Base-by-base conservation (phyloP, 2,888 invertebrate species). In the Neoscelio sp. region DNA sequence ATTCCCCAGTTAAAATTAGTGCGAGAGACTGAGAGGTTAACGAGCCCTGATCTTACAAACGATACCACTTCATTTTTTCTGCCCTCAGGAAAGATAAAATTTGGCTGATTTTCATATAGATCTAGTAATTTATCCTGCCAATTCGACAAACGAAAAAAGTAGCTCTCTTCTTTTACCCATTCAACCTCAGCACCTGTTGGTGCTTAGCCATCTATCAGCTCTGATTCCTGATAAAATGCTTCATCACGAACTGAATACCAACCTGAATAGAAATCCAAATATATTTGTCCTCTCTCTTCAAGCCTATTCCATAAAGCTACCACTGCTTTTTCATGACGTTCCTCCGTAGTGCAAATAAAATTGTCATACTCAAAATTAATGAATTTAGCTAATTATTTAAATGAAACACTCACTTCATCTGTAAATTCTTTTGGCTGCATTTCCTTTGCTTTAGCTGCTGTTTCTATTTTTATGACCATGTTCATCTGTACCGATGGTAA, bases 1-100 rank as follows among this genome's bases (percentile, higher is more conserved):
- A 68, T 68, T 68, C 68, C 68, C 68, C 68, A 68, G 38, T 42
- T 44, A 68, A 68, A 68, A 44, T 56, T 68, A 44, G 68, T 68
- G 8, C 68, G 54, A 56, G 68, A 68, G 44, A 68, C 33, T 40
- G 65, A 65, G 17, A 65, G 40, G 40, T 65, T 52, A 50, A 52
- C 42, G 33, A 68, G 68, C 35, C 68, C 68, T 33, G 56, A 44
- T 56, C 18, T 62, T 33, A 46, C 46, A 46, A 62, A 62, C 26
- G 64, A 64, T 35, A 64, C 10, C 48, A 64, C 64, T 40, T 64
- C 64, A 50, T 64, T 64, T 48, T 38, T 35, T 50, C 64, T 64
- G 38, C 38, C 13, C 38, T 64, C 64, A 50, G 64, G 64, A 38
- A 35, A 35, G 38, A 64, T 64, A 40, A 64, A 64, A 48, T 26